Evolutionary conservation across 2,113 vertebrate genomes (phyloP).

Genomic region (Petromus typicus): DNA sequence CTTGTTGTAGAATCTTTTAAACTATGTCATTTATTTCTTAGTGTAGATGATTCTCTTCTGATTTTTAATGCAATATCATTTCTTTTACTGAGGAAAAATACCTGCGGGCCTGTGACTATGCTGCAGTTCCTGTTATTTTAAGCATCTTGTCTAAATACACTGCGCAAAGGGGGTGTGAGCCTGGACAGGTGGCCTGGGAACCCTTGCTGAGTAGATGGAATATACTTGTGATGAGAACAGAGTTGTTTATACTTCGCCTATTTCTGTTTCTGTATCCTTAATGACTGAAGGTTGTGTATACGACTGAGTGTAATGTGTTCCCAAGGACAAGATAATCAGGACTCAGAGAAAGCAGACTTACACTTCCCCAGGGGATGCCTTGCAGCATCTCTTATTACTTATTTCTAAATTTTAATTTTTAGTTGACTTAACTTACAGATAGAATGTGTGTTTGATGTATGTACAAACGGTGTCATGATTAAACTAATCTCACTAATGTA

Average conservation of each 20-base stretch:
- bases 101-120: not conserved
- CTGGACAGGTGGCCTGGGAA: constrained; percentile 31
- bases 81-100: not conserved
- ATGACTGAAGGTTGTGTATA: not conserved
- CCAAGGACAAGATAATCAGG: not conserved
- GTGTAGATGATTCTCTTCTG: not conserved
- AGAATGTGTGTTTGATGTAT: not conserved
- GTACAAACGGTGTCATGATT: not conserved
- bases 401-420: not conserved
- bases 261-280: not conserved
- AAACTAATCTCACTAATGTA: not conserved
- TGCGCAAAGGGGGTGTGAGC: too few relatives aligned
- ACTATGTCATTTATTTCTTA: not conserved
- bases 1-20: not conserved
- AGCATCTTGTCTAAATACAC: not conserved
- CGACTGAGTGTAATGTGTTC: not conserved
- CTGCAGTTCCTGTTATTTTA: not conserved
- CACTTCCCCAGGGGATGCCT: not conserved
- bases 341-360: not conserved
- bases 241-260: not conserved
- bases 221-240: not conserved
- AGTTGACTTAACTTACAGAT: not conserved
- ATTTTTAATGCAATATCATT: constrained; percentile 25
- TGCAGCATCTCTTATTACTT: not conserved
- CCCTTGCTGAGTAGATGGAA: not conserved